Evolutionary conservation across 2,888 invertebrate species (phyloP), one percentile per base, ranked within the genome.

Genomic region (Chrysina gloriosa): DNA sequence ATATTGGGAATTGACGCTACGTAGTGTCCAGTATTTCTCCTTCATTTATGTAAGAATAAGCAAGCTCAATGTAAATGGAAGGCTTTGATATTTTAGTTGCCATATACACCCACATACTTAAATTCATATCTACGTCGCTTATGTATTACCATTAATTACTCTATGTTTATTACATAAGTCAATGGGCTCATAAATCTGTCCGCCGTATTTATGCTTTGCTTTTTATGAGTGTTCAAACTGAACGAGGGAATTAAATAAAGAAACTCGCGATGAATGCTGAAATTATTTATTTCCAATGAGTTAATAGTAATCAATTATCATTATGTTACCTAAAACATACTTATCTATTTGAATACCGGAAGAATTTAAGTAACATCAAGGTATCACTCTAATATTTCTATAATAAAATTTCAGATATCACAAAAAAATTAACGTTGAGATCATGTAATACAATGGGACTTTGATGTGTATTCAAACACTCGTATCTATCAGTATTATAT

Each of bases 271-370:
- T 68, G 69, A 77, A 78, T 79, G 80, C 79, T 79, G 78, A 80
- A 79, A 80, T 81, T 71, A 77, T 81, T 80, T 81, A 81, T 81
- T 81, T 78, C 76, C 79, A 78, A 77, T 79, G 75, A 77, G 75
- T 79, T 73, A 78, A 77, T 74, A 76, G 75, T 75, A 79, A 77
- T 74, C 77, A 79, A 79, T 77, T 73, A 73, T 73, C 72, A 73
- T 74, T 74, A 79, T 78, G 76, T 78, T 73, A 77, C 78, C 79
- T 80, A 80, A 80, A 79, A 79, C 79, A 79, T 81, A 79, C 75
- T 74, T 76, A 77, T 71, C 73, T 72, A 76, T 72, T 71, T 72
- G 71, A 75, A 77, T 77, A 77, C 77, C 79, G 80, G 81, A 81
- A 81, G 81, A 81, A 77, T 79, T 77, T 29, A 74, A 72, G 71